Base-by-base conservation (phyloP, 2,113 vertebrate genomes). In the Lamprotornis superbus region DNA sequence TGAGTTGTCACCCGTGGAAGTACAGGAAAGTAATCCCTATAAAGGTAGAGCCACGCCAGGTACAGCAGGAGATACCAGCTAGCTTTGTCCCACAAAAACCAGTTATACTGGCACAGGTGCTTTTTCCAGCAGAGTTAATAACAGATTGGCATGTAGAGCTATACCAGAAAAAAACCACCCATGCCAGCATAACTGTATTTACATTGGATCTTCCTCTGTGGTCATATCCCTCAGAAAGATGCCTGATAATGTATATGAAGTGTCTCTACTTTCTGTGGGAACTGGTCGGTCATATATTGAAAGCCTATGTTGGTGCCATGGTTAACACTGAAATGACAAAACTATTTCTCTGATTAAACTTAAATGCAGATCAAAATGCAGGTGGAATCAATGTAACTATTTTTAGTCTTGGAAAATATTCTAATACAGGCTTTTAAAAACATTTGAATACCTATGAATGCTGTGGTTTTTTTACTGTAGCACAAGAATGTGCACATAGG, bases 401-500 rank as follows among this genome's bases (percentile, higher is more conserved):
- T 56, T 85, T 71, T 82, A 68, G 31, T 57, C 49, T 49, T 60
- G 31, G 42, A 40, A 83, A 33, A n/a, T 9, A 4, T 24, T 94
- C 79, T 89, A 28, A 11, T 46, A 14, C 7, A 31, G 40, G 7
- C 67, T 73, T 83, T 60, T 68, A 12, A 42, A 88, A 87, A n/a
- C 2, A 24, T 44, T 47, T 70, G 1, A 60, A 76, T 80, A 52
- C 4, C 5, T 60, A 24, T 33, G 23, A 76, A 56, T 35, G 10
- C 63, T 46, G 14, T 53, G 40, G 5, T 44, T 80, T 53, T 80
- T 22, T 49, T 65, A 30, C 7, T 61, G 11, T 67, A 37, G 11
- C 25, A 7, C 22, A 44, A 19, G 11, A 44, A 9, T 10, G 12
- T 44, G 11, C 1, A 0, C 14, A 5, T 27, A 68, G 14, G 4